Percentiles rank a stretch among this genome's conserved stretches.
Evolutionary conservation across 1,140 invertebrate genomes (phyloP).

Genomic region (Chrysopa pallens): DNA sequence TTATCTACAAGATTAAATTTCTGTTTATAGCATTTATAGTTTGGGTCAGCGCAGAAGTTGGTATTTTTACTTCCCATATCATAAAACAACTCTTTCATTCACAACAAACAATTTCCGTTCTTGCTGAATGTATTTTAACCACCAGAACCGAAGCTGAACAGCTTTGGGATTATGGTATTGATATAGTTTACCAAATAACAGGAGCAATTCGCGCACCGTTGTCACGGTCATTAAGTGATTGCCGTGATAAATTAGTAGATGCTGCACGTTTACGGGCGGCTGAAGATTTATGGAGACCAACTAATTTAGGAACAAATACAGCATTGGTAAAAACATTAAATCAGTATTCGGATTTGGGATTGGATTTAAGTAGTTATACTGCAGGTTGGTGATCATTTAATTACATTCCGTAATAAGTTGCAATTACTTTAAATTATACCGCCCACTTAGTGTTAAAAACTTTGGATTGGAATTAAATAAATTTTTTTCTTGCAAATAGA

Average conservation of each 20-base stretch:
- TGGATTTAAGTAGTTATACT: constrained; percentile 31
- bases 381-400: constrained; percentile 29
- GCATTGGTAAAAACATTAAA: constrained; percentile 31
- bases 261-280: constrained; percentile 45
- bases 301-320: constrained; percentile 39
- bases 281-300: constrained; percentile 54
- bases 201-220: constrained; percentile 44
- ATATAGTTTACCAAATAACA: constrained; percentile 58
- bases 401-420: too few relatives aligned
- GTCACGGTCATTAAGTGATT: constrained; percentile 38
- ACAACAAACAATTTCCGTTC: constrained; percentile 61
- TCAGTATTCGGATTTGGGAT: constrained; percentile 34
- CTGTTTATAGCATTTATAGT: constrained; percentile 58
- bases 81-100: constrained; percentile 84
- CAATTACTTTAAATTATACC: too few relatives aligned
- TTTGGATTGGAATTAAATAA: background rate
- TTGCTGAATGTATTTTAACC: constrained; percentile 66
- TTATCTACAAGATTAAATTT: constrained; percentile 3
- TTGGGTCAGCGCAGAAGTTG: constrained; percentile 79
- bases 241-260: constrained; percentile 56
- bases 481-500: too few relatives aligned
- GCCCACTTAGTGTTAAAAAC: background rate
- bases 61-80: constrained; percentile 61
- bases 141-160: constrained; percentile 18
- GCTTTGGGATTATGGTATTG: constrained; percentile 53